Evolutionary conservation across 2,113 vertebrate species (phyloP), one percentile per base, ranked within the genome.

Genomic region (Gopherus evgoodei): DNA sequence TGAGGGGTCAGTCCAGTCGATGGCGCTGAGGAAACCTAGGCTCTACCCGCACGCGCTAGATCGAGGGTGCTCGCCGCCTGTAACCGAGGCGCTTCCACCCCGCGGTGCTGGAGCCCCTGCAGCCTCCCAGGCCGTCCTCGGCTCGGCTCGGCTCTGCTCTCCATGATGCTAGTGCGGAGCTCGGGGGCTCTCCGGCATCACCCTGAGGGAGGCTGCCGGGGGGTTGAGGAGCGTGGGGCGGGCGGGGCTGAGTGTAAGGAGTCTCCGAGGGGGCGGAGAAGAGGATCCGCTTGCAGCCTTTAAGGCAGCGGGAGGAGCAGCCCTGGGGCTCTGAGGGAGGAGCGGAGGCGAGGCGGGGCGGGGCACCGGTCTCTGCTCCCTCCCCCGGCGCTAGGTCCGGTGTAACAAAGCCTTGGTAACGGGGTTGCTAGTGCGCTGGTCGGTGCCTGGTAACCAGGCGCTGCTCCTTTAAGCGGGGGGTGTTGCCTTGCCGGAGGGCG

Each of bases 371-470:
- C n/a, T 19, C 52, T 35, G 29, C 31, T 38, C 24, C 21, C 16
- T 54, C 57, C 24, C 38, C 75, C 16, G 35, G n/a, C 57, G 83
- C 59, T 52, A 54, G 81, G 53, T 69, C 31, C 44, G 86, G 49
- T 84, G 91, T 90, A 90, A 97, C 96, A 97, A 97, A 97, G 94
- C 57, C 93, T 72, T 31, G 5, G 81, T 81, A 72, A n/a, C 89
- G 83, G 47, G 11, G 91, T 89, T 94, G 93, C 88, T 8, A 76
- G 19, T 81, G 91, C 75, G 85, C 90, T 19, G 84, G 24, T 2
- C 75, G 96, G 94, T 92, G 92, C 97, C 31, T 95, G 88, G 96
- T 92, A 97, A 97, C 96, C 75, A 86, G 49, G 83, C 38, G 89
- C 94, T 83, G 92, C 79, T 54, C 65, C 91, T 95, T 95, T 91